phyloP scores from a whole-genome alignment of 2,113 vertebrate genomes.

The Columba livia region DNA sequence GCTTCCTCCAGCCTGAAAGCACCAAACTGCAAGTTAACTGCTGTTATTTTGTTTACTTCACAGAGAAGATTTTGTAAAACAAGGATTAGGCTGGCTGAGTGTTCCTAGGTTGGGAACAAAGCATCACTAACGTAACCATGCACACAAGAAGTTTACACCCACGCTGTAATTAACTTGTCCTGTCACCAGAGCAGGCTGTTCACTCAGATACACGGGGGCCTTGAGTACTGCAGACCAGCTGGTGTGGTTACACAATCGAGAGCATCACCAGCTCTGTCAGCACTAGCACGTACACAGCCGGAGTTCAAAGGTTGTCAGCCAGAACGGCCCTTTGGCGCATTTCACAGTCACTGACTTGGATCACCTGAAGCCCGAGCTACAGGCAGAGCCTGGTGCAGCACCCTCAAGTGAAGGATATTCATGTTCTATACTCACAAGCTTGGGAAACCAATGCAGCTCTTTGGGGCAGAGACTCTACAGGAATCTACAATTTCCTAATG shows the following conservation, averaged over 20 bases:
- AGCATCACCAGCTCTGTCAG: rapidly evolving
- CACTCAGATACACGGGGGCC: too few species aligned
- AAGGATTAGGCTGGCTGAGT: background rate
- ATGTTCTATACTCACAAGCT: rapidly evolving
- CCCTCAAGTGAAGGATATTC: background rate
- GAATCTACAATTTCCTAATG: background rate
- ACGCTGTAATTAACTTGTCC: background rate
- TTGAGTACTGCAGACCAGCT: background rate
- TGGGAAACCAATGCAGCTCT: background rate
- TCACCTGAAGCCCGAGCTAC: background rate
- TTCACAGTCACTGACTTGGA: background rate
- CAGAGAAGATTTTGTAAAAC: background rate
- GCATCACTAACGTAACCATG: rapidly evolving
- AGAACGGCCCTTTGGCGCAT: background rate
- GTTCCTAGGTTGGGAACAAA: background rate
- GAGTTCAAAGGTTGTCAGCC: background rate
- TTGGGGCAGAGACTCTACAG: background rate
- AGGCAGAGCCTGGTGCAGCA: background rate
- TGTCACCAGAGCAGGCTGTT: background rate
- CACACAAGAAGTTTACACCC: background rate
- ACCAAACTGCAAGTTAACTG: too few species aligned
- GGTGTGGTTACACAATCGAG: rapidly evolving
- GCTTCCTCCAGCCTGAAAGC: background rate
- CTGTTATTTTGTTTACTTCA: background rate
- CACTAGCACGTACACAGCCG: rapidly evolving